A percentile compares a stretch with the other conserved stretches of the same genome.
Evolutionary conservation across 1,140 invertebrate genomes (phyloP).

Genomic region (Sycobia sp.): DNA sequence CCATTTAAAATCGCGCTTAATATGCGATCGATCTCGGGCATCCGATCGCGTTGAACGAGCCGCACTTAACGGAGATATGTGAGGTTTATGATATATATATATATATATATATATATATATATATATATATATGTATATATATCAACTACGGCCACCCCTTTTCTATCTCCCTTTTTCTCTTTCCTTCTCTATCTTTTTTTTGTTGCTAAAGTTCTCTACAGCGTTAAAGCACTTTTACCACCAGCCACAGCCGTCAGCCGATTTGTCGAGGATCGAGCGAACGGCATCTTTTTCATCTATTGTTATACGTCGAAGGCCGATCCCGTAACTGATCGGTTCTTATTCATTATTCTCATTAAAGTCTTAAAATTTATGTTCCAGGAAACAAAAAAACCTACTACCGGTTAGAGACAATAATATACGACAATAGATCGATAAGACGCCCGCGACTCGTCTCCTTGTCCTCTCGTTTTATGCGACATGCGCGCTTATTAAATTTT

Average conservation of each 20-base stretch:
- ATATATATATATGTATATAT: too few relatives aligned
- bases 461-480: conserved; percentile 36
- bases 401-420: conserved; percentile 17
- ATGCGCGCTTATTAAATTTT: conserved; percentile 37
- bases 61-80: conserved; percentile 24
- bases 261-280: conserved; percentile 17
- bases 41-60: background rate
- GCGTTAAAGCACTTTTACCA: conserved; percentile 43
- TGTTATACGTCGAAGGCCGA: too few relatives aligned
- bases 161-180: too few relatives aligned
- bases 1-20: too few relatives aligned
- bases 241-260: conserved; percentile 35
- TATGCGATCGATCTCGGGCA: too few relatives aligned
- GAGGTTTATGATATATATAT: too few relatives aligned
- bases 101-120: too few relatives aligned
- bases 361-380: too few relatives aligned
- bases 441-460: conserved; percentile 29
- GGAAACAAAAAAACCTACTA: too few relatives aligned
- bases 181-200: too few relatives aligned
- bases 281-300: background rate
- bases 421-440: conserved; percentile 20
- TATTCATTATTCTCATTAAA: too few relatives aligned
- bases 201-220: conserved; percentile 30
- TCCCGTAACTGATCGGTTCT: conserved; percentile 5
- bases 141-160: background rate